phyloP scores from a whole-genome alignment of 2,888 invertebrate species.

The Leptinotarsa haldemani region DNA sequence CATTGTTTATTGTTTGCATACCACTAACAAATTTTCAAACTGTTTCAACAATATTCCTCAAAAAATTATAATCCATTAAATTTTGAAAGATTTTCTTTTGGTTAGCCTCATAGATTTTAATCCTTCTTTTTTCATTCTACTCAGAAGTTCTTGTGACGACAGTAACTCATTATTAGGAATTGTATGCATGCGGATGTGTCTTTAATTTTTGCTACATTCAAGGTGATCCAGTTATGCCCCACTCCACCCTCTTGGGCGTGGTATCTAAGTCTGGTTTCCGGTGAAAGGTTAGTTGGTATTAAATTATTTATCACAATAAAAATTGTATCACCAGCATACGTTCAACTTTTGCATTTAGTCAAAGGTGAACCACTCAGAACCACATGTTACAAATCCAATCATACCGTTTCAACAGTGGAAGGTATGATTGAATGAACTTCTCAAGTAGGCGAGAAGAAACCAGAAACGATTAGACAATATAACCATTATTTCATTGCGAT shows the following conservation, averaged over 20 bases:
- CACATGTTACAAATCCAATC: slow-evolving; percentile 4
- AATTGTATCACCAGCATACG: slow-evolving; percentile 36
- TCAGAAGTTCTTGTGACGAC: no score
- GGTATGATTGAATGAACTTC: not conserved
- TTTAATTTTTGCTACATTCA: slow-evolving; percentile 8
- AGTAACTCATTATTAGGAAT: not conserved
- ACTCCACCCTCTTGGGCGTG: slow-evolving; percentile 39
- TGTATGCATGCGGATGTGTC: not conserved
- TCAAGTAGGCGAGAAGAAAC: slow-evolving; percentile 3
- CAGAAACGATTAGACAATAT: not conserved
- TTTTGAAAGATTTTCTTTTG: no score
- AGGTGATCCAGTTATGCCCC: slow-evolving; percentile 31
- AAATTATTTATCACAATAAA: slow-evolving; percentile 38
- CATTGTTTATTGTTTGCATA: no score
- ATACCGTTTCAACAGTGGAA: not conserved
- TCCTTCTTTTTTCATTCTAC: no score
- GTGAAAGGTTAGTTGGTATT: slow-evolving; percentile 44
- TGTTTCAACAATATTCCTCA: no score
- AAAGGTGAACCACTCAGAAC: slow-evolving; percentile 39
- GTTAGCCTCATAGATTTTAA: no score
- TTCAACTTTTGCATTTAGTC: slow-evolving; percentile 24
- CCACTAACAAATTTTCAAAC: no score
- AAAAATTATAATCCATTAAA: no score
- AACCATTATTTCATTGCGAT: not conserved
- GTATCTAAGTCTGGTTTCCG: slow-evolving; percentile 41